Percentiles rank a stretch among this genome's conserved stretches.
These are phyloP conservation scores for Trichonephila clavata DNA, from an alignment of 1,140 invertebrate species.

Conservation along the genomic window DNA sequence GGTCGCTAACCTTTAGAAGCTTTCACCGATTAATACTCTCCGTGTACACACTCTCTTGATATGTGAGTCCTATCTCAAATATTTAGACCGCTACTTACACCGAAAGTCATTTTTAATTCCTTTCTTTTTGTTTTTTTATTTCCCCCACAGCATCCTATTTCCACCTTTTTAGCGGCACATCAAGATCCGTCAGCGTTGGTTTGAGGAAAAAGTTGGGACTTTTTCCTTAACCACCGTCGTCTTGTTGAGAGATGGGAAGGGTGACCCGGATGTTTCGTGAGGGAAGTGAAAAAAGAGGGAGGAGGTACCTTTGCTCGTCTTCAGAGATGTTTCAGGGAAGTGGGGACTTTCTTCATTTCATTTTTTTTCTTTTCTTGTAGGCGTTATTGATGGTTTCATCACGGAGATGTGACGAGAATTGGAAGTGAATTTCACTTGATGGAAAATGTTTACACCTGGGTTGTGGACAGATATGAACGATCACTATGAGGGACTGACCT, in stretches of 20 bases:
- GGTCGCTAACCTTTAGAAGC: neutral
- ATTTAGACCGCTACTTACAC: conserved; percentile 43
- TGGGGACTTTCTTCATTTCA: neutral
- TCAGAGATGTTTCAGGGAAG: neutral
- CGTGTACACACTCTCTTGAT: neutral
- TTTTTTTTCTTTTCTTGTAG: neutral
- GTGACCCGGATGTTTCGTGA: conserved; percentile 26
- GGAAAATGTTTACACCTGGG: neutral
- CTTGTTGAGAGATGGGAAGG: conserved; percentile 15
- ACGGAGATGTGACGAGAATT: neutral
- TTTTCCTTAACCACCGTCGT: neutral
- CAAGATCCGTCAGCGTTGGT: conserved; percentile 36
- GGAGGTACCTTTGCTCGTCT: neutral
- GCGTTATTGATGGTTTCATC: conserved; percentile 28
- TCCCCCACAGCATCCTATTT: neutral
- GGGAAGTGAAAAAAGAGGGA: neutral
- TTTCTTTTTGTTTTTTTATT: neutral
- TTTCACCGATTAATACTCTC: neutral
- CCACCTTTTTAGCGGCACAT: conserved; percentile 3
- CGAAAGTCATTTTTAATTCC: neutral
- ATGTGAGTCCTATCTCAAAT: conserved; percentile 31
- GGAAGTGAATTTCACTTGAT: neutral
- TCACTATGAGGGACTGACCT: neutral
- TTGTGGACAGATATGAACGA: neutral
- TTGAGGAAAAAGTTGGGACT: neutral